These are phyloP conservation scores for Dolichotis patagonum DNA, from an alignment of 2,113 vertebrate species.

Conservation along the genomic window DNA sequence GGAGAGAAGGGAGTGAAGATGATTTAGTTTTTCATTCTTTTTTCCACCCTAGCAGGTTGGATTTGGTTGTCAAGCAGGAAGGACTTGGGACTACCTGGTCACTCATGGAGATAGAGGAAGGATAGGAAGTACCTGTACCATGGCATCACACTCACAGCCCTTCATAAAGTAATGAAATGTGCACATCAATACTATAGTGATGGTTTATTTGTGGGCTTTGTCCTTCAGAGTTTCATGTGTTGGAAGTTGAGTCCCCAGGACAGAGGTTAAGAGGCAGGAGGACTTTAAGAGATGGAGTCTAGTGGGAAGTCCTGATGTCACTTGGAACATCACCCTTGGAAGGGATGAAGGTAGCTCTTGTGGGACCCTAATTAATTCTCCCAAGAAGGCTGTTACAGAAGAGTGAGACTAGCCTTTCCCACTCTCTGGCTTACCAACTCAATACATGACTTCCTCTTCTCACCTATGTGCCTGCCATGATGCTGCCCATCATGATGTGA, in stretches of 20 bases:
- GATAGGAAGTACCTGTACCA: accelerated
- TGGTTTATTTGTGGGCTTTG: not conserved
- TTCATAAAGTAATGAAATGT: not conserved
- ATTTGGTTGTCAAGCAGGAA: not conserved
- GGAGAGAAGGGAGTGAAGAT: not conserved
- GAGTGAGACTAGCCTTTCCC: not conserved
- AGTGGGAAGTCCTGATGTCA: not conserved
- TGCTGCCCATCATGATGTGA: not conserved
- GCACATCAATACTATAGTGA: not conserved
- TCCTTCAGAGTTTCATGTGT: not conserved
- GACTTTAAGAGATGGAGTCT: not conserved
- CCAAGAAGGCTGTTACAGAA: not conserved
- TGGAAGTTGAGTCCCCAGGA: not conserved
- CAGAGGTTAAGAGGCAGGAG: not conserved
- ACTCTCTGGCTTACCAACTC: not conserved
- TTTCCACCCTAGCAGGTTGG: not conserved
- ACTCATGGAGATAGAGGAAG: accelerated
- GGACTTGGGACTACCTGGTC: not conserved
- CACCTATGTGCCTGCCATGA: not conserved
- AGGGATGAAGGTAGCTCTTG: not conserved
- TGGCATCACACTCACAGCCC: not conserved
- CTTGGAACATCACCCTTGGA: not conserved
- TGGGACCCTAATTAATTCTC: not conserved
- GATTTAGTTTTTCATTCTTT: not conserved
- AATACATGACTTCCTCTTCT: not conserved